A percentile compares a stretch with the other conserved stretches of the same genome.
Conservation (phyloP, 2,888 invertebrate species). For the Zeuzera pyrina region DNA sequence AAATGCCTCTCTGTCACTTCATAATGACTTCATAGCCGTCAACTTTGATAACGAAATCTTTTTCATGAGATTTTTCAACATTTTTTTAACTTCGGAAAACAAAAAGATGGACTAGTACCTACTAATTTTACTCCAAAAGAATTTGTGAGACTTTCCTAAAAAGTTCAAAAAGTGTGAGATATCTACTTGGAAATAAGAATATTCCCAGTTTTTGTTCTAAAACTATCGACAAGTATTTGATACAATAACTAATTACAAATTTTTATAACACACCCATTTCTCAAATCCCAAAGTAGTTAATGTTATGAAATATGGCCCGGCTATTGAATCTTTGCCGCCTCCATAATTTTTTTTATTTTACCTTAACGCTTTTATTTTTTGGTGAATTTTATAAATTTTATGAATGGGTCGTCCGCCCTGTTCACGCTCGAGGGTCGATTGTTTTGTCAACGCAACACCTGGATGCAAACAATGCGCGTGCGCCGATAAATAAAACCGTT, state of each 20-base stretch:
- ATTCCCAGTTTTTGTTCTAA: too few relatives aligned
- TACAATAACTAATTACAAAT: constrained; percentile 42
- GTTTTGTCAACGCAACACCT: constrained; percentile 71
- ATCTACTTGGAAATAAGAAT: too few relatives aligned
- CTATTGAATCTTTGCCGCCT: constrained; percentile 40
- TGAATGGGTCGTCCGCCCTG: constrained; percentile 63
- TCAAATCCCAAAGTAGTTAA: constrained; percentile 60
- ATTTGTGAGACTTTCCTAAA: too few relatives aligned
- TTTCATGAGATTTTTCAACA: too few relatives aligned
- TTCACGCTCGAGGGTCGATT: constrained; percentile 58
- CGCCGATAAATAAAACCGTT: constrained; percentile 46
- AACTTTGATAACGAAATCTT: too few relatives aligned
- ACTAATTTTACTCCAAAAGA: too few relatives aligned
- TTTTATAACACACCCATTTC: constrained; percentile 57
- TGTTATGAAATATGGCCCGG: constrained; percentile 63
- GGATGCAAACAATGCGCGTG: constrained; percentile 59
- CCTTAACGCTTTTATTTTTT: constrained; percentile 55
- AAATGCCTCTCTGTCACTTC: too few relatives aligned
- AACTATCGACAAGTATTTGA: too few relatives aligned
- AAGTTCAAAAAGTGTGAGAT: too few relatives aligned
- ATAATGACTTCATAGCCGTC: too few relatives aligned
- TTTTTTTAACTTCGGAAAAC: too few relatives aligned
- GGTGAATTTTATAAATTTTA: constrained; percentile 51
- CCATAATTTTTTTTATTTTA: constrained; percentile 36
- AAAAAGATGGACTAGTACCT: too few relatives aligned